Evolutionary conservation across 1,140 invertebrate species (phyloP).

Genomic region (Ostrea edulis): DNA sequence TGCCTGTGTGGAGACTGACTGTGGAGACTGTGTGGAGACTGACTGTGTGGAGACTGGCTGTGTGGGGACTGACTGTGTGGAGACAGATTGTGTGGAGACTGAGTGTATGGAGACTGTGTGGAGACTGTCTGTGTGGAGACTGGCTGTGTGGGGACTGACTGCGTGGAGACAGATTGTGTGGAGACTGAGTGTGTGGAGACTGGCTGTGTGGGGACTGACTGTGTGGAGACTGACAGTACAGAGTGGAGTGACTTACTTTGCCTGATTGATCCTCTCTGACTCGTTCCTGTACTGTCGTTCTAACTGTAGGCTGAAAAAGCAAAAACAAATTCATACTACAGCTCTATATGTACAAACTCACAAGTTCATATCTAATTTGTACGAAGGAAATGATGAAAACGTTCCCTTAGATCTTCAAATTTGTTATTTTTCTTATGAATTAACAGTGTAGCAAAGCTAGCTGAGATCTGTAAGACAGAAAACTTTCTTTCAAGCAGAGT

Average conservation of each 20-base stretch:
- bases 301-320: conserved; percentile 67
- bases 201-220: background rate
- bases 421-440: background rate
- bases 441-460: background rate
- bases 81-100: background rate
- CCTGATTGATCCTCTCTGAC: conserved; percentile 69
- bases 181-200: background rate
- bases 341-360: background rate
- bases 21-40: too few species aligned
- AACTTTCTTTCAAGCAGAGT: conserved; percentile 12
- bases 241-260: conserved; percentile 60
- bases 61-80: background rate
- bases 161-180: background rate
- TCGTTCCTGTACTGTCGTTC: conserved; percentile 65
- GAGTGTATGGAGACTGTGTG: too few species aligned
- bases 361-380: background rate
- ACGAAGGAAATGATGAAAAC: background rate
- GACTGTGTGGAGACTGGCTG: background rate
- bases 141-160: background rate
- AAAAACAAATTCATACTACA: conserved; percentile 12
- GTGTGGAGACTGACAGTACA: background rate
- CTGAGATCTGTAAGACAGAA: background rate
- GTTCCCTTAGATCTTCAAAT: background rate
- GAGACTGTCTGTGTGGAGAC: background rate
- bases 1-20: background rate